phyloP scores from a whole-genome alignment of 2,888 invertebrate genomes.

The Lomographa bimaculata region DNA sequence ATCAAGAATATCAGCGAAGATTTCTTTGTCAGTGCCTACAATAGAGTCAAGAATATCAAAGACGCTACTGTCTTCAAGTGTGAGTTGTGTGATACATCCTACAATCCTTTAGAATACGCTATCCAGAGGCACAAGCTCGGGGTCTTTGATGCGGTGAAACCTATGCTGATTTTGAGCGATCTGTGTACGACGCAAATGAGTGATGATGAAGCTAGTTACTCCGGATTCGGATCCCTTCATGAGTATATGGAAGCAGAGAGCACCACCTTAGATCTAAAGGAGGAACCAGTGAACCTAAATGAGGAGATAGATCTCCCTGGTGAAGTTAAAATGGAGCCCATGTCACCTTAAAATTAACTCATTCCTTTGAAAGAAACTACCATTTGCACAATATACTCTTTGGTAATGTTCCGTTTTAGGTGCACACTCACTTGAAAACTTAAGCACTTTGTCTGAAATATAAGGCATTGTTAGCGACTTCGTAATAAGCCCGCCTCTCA shows the following conservation, averaged over 20 bases:
- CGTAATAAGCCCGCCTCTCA: too few species aligned
- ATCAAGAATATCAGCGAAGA: constrained; percentile 58
- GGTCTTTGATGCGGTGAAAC: constrained; percentile 40
- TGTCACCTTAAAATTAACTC: constrained; percentile 24
- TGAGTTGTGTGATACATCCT: constrained; percentile 46
- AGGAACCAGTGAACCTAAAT: constrained; percentile 35
- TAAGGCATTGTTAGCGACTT: too few species aligned
- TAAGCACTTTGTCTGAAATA: too few species aligned
- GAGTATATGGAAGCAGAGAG: constrained; percentile 55
- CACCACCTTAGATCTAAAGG: constrained; percentile 47
- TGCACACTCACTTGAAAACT: too few species aligned
- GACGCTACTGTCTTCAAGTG: constrained; percentile 60
- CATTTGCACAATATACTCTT: too few species aligned
- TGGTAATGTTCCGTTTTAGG: too few species aligned
- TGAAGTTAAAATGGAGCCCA: constrained; percentile 46
- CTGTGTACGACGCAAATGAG: constrained; percentile 70
- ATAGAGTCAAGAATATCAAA: constrained; percentile 47
- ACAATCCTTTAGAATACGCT: constrained; percentile 54
- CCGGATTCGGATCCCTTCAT: constrained; percentile 42
- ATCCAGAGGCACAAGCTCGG: constrained; percentile 52
- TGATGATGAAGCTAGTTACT: constrained; percentile 46
- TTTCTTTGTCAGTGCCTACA: constrained; percentile 41
- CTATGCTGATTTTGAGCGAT: constrained; percentile 64
- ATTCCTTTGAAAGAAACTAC: too few species aligned
- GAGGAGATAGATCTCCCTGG: constrained; percentile 21